These are phyloP conservation scores for Eumeta japonica DNA, from an alignment of 1,140 invertebrate genomes.

Conservation along the genomic window DNA sequence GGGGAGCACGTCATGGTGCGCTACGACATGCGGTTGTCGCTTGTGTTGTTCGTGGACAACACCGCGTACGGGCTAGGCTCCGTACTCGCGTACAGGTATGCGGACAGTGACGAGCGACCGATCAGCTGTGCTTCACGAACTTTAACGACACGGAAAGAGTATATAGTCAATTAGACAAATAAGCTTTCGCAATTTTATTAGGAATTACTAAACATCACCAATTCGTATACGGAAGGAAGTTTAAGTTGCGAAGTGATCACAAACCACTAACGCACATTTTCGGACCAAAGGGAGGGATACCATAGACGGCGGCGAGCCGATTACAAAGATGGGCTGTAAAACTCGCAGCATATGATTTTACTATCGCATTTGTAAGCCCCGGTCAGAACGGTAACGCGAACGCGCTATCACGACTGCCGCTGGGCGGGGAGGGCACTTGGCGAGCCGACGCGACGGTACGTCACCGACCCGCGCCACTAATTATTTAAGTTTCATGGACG, in stretches of 20 bases:
- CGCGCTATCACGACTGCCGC: conserved; percentile 14
- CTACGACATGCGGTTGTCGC: conserved; percentile 32
- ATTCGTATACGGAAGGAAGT: conserved; percentile 53
- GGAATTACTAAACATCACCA: conserved; percentile 52
- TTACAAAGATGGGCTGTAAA: conserved; percentile 16
- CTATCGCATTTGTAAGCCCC: conserved; percentile 15
- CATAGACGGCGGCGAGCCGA: conserved; percentile 13
- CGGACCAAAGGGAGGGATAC: conserved; percentile 16
- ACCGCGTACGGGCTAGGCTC: conserved; percentile 47
- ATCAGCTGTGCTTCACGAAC: conserved; percentile 53
- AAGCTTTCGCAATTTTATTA: conserved; percentile 52
- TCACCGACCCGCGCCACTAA: too few relatives aligned
- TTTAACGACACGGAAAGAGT: too few relatives aligned
- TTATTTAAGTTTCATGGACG: conserved; percentile 2
- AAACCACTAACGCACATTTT: conserved; percentile 29
- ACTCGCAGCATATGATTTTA: conserved; percentile 15
- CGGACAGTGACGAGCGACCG: conserved; percentile 35
- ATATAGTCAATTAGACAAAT: conserved; percentile 57
- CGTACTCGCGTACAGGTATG: conserved; percentile 42
- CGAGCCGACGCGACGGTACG: too few relatives aligned
- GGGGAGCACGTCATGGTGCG: too few relatives aligned
- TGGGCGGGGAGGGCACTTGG: conserved; percentile 5
- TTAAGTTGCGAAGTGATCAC: conserved; percentile 53
- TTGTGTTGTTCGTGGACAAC: conserved; percentile 46
- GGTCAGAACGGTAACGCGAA: conserved; percentile 12